A percentile compares a stretch with the other conserved stretches of the same genome.
phyloP scores from a whole-genome alignment of 2,888 invertebrate species.

The Drosophila formosana region DNA sequence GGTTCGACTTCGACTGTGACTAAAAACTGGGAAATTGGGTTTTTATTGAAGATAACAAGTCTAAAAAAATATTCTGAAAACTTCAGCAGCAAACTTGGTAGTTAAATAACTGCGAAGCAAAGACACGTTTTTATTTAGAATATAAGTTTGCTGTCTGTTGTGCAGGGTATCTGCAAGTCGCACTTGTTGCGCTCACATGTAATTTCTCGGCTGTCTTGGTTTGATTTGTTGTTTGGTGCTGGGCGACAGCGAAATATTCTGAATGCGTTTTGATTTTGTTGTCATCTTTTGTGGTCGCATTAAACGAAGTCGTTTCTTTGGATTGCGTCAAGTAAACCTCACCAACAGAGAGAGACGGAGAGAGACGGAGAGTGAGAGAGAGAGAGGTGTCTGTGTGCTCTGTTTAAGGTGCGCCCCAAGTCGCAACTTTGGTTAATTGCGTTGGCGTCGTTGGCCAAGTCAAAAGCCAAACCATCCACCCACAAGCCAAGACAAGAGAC shows the following conservation, averaged over 20 bases:
- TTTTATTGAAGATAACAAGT: neutral
- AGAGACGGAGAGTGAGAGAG: conserved; percentile 20
- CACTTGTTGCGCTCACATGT: neutral
- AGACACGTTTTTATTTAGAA: neutral
- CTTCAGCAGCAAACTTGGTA: neutral
- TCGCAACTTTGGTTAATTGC: conserved; percentile 75
- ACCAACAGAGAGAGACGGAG: conserved; percentile 22
- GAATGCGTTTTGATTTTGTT: conserved; percentile 63
- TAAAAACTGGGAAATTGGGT: too few relatives aligned
- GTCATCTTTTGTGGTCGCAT: conserved; percentile 62
- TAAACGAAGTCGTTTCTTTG: conserved; percentile 43
- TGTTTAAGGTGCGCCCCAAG: conserved; percentile 67
- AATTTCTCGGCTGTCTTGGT: neutral
- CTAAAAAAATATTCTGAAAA: neutral
- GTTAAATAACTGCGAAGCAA: too few relatives aligned
- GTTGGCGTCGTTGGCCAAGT: conserved; percentile 66
- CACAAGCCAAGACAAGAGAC: conserved; percentile 1
- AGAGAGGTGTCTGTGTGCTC: conserved; percentile 27
- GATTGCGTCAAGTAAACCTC: conserved; percentile 73
- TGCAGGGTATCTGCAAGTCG: conserved; percentile 7
- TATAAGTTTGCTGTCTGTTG: neutral
- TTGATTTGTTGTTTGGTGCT: conserved; percentile 33
- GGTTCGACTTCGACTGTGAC: neutral
- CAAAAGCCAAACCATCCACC: conserved; percentile 30
- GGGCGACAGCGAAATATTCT: conserved; percentile 30